Conservation (phyloP, 1,140 invertebrate genomes). For the Reticulitermes speratus region DNA sequence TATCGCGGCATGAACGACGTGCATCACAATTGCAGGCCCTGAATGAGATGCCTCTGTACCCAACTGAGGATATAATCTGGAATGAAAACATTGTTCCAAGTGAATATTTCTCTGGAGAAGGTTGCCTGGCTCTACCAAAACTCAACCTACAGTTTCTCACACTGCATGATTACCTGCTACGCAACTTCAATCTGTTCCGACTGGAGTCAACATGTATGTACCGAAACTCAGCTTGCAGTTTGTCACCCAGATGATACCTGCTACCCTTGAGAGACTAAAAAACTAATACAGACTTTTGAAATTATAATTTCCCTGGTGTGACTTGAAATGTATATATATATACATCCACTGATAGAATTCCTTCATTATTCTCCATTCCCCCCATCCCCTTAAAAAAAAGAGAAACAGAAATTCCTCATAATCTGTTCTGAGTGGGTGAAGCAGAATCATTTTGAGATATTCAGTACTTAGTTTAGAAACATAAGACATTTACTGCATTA, state of each 20-base stretch:
- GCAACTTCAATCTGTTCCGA: slow-evolving; percentile 97
- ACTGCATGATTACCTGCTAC: slow-evolving; percentile 94
- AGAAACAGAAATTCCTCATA: no score
- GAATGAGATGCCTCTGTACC: slow-evolving; percentile 98
- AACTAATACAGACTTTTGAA: no score
- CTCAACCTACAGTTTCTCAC: slow-evolving; percentile 98
- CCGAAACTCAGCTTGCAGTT: background rate
- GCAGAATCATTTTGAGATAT: no score
- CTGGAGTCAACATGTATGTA: slow-evolving; percentile 94
- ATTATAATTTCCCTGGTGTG: no score
- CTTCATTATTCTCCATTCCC: no score
- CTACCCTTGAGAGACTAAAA: no score
- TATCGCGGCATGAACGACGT: slow-evolving; percentile 83
- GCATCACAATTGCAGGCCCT: slow-evolving; percentile 91
- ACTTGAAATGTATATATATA: no score
- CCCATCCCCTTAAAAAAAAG: no score
- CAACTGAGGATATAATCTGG: slow-evolving; percentile 98
- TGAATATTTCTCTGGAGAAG: slow-evolving; percentile 95
- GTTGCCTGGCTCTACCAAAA: slow-evolving; percentile 93
- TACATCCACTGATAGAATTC: no score
- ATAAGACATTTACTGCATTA: no score
- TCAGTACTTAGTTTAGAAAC: no score
- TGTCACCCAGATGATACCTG: background rate
- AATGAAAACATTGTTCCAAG: slow-evolving; percentile 98
- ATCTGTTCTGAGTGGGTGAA: no score